Conservation (phyloP, 2,113 vertebrate genomes). For the Protomyctophum bolini region DNA sequence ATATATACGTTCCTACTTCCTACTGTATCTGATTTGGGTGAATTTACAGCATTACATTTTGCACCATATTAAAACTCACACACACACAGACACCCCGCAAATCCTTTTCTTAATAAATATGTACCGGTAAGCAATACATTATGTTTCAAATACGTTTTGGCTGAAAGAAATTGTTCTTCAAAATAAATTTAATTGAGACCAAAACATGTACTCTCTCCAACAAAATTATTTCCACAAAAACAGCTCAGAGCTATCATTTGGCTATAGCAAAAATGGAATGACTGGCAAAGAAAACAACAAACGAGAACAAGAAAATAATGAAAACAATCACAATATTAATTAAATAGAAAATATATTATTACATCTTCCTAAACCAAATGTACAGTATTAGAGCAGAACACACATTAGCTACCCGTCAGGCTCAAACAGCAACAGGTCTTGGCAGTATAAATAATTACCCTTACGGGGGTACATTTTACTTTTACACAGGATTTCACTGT, state of each 20-base stretch:
- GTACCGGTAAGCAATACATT: not conserved
- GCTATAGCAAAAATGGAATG: slow-evolving; percentile 2
- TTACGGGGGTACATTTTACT: no score
- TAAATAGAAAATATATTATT: not conserved
- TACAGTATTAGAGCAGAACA: slow-evolving; percentile 19
- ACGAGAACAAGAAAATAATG: not conserved
- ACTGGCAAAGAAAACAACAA: not conserved
- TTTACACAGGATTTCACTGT: no score
- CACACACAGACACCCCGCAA: not conserved
- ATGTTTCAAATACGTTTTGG: no score
- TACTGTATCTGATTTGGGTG: no score
- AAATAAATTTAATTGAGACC: slow-evolving; percentile 54
- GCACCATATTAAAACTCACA: no score
- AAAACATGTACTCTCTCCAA: slow-evolving; percentile 29
- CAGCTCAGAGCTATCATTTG: slow-evolving; percentile 7
- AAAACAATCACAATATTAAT: slow-evolving; percentile 7
- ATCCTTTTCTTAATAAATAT: not conserved
- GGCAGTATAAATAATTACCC: no score
- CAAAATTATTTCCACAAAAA: slow-evolving; percentile 31
- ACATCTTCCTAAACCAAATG: not conserved
- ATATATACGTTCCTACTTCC: not conserved
- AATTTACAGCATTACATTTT: no score
- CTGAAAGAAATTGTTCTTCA: slow-evolving; percentile 28
- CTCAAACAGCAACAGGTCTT: no score
- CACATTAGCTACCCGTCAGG: slow-evolving; percentile 3